Conservation (phyloP, 2,888 invertebrate genomes). For the Archips crataeganus region DNA sequence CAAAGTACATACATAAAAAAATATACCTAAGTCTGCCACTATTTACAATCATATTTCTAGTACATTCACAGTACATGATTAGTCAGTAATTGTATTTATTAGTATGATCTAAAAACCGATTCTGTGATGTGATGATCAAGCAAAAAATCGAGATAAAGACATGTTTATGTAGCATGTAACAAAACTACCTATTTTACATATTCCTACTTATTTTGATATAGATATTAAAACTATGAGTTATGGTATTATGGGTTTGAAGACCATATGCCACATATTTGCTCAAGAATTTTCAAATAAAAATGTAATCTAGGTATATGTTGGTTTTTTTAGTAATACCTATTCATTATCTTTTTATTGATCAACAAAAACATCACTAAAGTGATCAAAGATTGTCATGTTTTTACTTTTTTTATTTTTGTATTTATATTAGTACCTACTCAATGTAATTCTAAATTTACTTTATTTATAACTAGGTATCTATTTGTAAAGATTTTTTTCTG, state of each 20-base stretch:
- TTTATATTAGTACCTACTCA: conserved; percentile 3
- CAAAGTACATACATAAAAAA: conserved; percentile 1
- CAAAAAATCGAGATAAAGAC: conserved; percentile 15
- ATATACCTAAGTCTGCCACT: neutral
- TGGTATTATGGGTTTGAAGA: neutral
- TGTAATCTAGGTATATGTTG: neutral
- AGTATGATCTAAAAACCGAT: conserved; percentile 3
- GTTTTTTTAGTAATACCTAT: too few species aligned
- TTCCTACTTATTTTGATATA: neutral
- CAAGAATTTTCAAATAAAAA: neutral
- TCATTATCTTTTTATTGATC: neutral
- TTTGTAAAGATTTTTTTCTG: too few species aligned
- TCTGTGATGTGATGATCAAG: conserved; percentile 20
- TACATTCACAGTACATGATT: conserved; percentile 6
- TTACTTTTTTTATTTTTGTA: neutral
- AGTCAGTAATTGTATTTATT: conserved; percentile 3
- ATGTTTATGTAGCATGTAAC: conserved; percentile 7
- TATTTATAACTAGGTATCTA: neutral
- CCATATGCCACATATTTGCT: neutral
- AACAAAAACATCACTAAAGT: neutral
- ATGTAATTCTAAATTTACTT: neutral
- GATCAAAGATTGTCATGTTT: neutral
- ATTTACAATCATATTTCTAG: neutral
- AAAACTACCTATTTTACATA: neutral
- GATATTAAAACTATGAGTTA: neutral